Base-by-base conservation (phyloP, 1,140 invertebrate genomes). In the Bombus difficillimus region DNA sequence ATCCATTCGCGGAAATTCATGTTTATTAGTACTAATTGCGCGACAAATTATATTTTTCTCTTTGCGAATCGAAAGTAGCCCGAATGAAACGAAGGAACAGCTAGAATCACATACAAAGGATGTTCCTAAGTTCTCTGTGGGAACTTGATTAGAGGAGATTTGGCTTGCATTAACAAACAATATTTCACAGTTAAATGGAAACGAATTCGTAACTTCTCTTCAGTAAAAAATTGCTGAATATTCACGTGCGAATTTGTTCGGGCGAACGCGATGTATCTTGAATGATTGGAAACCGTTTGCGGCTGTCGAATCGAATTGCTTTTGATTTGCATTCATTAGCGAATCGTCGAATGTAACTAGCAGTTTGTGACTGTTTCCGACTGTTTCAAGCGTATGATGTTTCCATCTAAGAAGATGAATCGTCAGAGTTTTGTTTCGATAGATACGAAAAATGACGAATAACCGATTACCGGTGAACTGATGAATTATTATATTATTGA, bases 281-380 rank as follows among this genome's bases (percentile, higher is more conserved):
- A 71, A 39, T 32, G 32, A 25, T 39, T 37, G 37, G 34, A 9
- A 32, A 71, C 32, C 39, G 43, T 34, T 75, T 53, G 62, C 15
- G 59, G n/a, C 18, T 41, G 59, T 66, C 59, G 62, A 78, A 41
- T 78, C 22, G 25, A 69, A 53, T 69, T 34, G 43, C 25, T 68
- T 68, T 13, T 28, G 41, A 73, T 73, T 73, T 73, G 41, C 72
- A 75, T 75, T 6, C 43, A 75, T 75, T 75, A 75, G n/a, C 43
- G 43, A 28, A 3, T 37, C 64, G n/a, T 53, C 41, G 25, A n/a
- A 64, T 41, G 37, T 64, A 62, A 25, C 57, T 10, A 64, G 75
- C 32, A 18, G 53, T 53, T 37, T 28, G 12, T 13, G 12, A 76
- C 12, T 76, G 3, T 39, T 76, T 76, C 53, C 74, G 10, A 37